Conservation (phyloP, 2,113 vertebrate species). For the Oriolus oriolus region DNA sequence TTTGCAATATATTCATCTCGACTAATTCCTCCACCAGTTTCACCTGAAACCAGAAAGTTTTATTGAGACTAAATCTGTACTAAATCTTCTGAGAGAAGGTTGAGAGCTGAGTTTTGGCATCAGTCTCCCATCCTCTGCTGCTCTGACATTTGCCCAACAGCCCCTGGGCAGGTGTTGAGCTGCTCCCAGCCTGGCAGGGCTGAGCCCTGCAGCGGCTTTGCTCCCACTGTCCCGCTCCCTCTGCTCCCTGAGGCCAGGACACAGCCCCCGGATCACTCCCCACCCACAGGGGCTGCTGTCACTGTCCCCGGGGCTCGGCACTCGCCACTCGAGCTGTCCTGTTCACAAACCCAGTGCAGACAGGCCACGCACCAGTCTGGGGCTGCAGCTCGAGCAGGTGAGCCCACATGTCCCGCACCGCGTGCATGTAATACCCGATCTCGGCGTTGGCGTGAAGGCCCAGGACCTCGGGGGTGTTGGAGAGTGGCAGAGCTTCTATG, state of each 20-base stretch:
- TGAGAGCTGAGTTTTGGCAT: background rate
- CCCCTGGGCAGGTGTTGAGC: background rate
- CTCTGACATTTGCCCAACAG: background rate
- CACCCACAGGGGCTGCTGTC: background rate
- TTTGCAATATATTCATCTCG: constrained; percentile 87
- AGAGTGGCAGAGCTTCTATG: constrained; percentile 84
- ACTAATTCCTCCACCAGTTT: constrained; percentile 79
- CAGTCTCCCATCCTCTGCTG: background rate
- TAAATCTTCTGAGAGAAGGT: background rate
- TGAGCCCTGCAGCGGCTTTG: background rate
- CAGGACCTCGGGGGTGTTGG: constrained; percentile 86
- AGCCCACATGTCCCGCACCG: constrained; percentile 84
- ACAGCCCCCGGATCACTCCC: fast-evolving
- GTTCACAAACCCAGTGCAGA: background rate
- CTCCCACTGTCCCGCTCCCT: background rate
- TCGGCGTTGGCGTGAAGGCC: constrained; percentile 92
- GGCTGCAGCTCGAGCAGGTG: constrained; percentile 92
- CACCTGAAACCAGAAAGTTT: constrained; percentile 71
- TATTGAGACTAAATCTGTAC: background rate
- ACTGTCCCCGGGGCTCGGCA: background rate
- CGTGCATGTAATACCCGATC: constrained; percentile 90
- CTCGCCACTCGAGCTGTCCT: fast-evolving
- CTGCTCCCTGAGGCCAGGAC: fast-evolving
- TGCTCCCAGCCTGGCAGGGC: background rate
- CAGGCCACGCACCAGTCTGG: constrained; percentile 76